Evolutionary conservation across 2,888 invertebrate species (phyloP).

Genomic region (Eupithecia pulchellata): DNA sequence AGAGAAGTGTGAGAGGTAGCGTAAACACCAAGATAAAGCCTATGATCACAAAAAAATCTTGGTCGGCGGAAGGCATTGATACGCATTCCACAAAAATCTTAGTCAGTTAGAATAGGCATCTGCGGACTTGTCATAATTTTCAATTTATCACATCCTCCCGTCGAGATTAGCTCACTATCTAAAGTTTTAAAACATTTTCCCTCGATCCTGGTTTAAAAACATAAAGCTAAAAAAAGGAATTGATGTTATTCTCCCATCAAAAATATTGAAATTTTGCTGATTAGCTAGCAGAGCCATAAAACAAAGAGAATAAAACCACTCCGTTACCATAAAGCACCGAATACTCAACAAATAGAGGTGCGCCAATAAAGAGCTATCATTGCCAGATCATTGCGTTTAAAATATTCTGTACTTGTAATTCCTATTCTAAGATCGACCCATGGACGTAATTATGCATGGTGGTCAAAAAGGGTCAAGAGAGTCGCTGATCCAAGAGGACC

Average conservation of each 20-base stretch:
- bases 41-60: constrained; percentile 50
- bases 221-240: not conserved
- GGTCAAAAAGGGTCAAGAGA: no score
- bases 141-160: not conserved
- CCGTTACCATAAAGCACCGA: not conserved
- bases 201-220: not conserved
- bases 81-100: constrained; percentile 25
- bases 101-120: not conserved
- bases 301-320: no score
- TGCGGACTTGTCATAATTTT: not conserved
- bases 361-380: no score
- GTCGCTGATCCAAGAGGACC: no score
- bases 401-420: no score
- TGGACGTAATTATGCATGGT: no score
- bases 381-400: no score
- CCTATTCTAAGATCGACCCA: no score
- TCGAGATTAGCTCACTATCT: not conserved
- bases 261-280: constrained; percentile 1
- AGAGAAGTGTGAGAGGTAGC: constrained; percentile 69
- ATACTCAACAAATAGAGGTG: no score
- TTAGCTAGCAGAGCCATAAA: no score
- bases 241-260: not conserved
- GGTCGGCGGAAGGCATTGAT: constrained; percentile 58
- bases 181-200: no score
- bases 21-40: constrained; percentile 64